phyloP scores from a whole-genome alignment of 2,113 vertebrate genomes.

The Lonchura striata region DNA sequence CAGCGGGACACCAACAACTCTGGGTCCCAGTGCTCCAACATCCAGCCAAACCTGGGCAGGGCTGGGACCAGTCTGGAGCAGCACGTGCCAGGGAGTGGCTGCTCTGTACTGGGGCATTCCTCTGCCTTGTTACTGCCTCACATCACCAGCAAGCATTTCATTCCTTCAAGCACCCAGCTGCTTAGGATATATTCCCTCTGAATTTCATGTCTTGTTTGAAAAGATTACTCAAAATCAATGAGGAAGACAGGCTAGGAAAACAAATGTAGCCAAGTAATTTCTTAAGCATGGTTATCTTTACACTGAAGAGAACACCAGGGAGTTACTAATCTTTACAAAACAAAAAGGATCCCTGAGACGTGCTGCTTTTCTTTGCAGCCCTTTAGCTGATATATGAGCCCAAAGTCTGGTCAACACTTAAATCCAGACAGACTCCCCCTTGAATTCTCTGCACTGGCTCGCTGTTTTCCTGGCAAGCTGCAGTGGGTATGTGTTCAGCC shows the following conservation, averaged over 20 bases:
- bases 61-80: not conserved
- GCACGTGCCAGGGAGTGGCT: not conserved
- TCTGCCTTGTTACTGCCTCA: not conserved
- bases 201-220: slow-evolving; percentile 53
- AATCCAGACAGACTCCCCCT: slow-evolving; percentile 14
- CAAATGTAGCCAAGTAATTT: slow-evolving; percentile 52
- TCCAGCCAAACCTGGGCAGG: not conserved
- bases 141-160: not conserved
- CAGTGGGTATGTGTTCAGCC: not conserved
- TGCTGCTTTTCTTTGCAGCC: slow-evolving; percentile 2
- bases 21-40: not conserved
- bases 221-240: slow-evolving; percentile 54
- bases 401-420: slow-evolving; percentile 6
- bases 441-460: not conserved
- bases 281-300: slow-evolving; percentile 15
- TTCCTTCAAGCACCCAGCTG: not conserved
- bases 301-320: slow-evolving; percentile 2
- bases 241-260: slow-evolving; percentile 32
- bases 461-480: not conserved
- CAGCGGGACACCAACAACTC: not conserved
- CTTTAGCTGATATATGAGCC: slow-evolving; percentile 15
- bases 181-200: not conserved
- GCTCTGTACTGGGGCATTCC: not conserved
- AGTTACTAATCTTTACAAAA: slow-evolving; percentile 48
- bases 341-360: not conserved